phyloP scores from a whole-genome alignment of 1,140 invertebrate genomes.

The Lineus longissimus region DNA sequence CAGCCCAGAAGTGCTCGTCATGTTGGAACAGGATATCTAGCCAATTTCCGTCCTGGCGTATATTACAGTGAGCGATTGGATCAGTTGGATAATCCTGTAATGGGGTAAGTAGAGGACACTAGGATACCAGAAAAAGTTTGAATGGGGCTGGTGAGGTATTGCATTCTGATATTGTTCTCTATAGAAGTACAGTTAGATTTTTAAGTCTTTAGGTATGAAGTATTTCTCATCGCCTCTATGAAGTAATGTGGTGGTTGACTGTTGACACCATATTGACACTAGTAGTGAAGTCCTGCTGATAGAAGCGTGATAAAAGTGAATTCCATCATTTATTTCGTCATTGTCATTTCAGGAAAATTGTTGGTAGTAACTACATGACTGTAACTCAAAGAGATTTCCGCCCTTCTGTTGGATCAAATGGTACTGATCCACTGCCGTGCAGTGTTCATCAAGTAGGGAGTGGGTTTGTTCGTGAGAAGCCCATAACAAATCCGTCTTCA shows the following conservation, averaged over 20 bases:
- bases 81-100: constrained; percentile 48
- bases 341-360: constrained; percentile 38
- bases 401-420: constrained; percentile 34
- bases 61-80: constrained; percentile 48
- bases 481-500: constrained; percentile 34
- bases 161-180: too few species aligned
- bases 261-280: too few species aligned
- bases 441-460: constrained; percentile 37
- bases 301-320: too few species aligned
- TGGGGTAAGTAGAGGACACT: constrained; percentile 41
- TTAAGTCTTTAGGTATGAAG: too few species aligned
- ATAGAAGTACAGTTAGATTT: too few species aligned
- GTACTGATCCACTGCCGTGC: constrained; percentile 37
- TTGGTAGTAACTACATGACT: constrained; percentile 44
- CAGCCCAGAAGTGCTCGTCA: constrained; percentile 40
- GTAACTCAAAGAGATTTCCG: constrained; percentile 40
- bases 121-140: too few species aligned
- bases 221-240: too few species aligned
- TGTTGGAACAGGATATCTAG: constrained; percentile 48
- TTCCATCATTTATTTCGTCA: constrained; percentile 5
- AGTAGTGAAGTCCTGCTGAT: too few species aligned
- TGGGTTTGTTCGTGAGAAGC: constrained; percentile 45
- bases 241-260: too few species aligned
- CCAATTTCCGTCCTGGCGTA: constrained; percentile 47
- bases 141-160: neutral